phyloP scores from a whole-genome alignment of 2,797 vertebrate species.

The Erethizon dorsatum region DNA sequence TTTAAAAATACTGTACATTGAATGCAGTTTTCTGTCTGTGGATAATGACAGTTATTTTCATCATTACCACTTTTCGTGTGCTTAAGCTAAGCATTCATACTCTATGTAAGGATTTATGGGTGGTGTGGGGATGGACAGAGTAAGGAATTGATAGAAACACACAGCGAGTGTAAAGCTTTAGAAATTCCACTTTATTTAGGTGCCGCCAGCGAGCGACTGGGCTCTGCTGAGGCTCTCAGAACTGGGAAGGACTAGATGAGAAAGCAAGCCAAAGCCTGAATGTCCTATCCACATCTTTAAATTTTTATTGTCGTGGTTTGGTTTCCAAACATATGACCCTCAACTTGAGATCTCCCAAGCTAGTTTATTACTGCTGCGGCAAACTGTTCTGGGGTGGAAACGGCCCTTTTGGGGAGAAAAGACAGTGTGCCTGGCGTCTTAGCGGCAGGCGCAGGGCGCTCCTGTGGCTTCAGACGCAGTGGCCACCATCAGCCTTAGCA shows the following conservation, averaged over 20 bases:
- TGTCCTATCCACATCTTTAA: neutral
- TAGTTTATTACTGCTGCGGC: slow-evolving; percentile 15
- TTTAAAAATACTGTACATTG: neutral
- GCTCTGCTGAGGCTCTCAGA: neutral
- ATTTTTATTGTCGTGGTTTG: slow-evolving; percentile 51
- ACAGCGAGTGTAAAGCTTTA: neutral
- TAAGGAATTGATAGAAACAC: neutral
- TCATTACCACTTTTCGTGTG: neutral
- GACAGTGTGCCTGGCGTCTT: neutral
- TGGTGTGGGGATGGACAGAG: neutral
- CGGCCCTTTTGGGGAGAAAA: neutral
- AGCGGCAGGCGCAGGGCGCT: neutral
- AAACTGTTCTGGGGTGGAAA: neutral
- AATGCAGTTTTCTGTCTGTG: slow-evolving; percentile 45
- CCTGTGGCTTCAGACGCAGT: neutral
- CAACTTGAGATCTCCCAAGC: neutral
- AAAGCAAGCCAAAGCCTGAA: neutral
- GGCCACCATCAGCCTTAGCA: neutral
- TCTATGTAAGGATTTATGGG: neutral
- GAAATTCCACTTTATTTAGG: neutral
- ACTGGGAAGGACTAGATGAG: neutral
- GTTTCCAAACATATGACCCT: neutral
- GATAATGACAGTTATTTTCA: neutral
- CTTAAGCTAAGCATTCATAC: neutral
- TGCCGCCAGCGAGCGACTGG: neutral